Evolutionary conservation across 2,113 vertebrate species (phyloP), one percentile per base, ranked within the genome.

Genomic region (Aramus guarauna): DNA sequence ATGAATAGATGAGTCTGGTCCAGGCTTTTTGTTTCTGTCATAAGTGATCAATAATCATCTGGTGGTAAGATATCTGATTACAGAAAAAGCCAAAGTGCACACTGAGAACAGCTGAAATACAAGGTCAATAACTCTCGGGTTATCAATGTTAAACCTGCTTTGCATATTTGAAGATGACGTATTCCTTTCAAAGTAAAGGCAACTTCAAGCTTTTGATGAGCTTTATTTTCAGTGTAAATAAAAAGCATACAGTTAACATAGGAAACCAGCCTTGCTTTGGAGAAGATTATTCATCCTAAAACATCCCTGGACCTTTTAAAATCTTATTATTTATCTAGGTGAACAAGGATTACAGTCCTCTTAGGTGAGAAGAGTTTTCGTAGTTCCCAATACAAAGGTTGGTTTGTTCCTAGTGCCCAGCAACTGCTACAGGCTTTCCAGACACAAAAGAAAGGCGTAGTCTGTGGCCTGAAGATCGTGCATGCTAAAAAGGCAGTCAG

Each of bases 361-460:
- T 74, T 90, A 94, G 92, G 94, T 83, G 77, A 85, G 45, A 73
- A 62, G 68, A 93, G 83, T 93, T 96, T 80, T 68, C 63, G 48
- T 59, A 48, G 68, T 59, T 80, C 69, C 77, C 56, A 5, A 3
- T 58, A 86, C 83, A 96, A 94, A 94, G 83, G 45, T 75, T 84
- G 83, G 79, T 81, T 92, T 94, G 80, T 96, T 93, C 92, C 48
- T 77, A 32, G 85, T 53, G 88, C 97, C 88, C 90, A 47, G 79
- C 90, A 93, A 93, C 92, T 88, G 94, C 90, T 88, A 88, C 85
- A 69, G 75, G 85, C 92, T 96, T 97, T 91, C 94, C 94, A 97
- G 96, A 96, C 92, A 97, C 95, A 96, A 96, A 97, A 96, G 95
- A 92, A 97, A 97, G 96, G 96, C 96, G 94, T 97, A 95, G 92